These are phyloP conservation scores for Pollachius pollachius DNA, from an alignment of 2,113 vertebrate species.

Conservation along the genomic window DNA sequence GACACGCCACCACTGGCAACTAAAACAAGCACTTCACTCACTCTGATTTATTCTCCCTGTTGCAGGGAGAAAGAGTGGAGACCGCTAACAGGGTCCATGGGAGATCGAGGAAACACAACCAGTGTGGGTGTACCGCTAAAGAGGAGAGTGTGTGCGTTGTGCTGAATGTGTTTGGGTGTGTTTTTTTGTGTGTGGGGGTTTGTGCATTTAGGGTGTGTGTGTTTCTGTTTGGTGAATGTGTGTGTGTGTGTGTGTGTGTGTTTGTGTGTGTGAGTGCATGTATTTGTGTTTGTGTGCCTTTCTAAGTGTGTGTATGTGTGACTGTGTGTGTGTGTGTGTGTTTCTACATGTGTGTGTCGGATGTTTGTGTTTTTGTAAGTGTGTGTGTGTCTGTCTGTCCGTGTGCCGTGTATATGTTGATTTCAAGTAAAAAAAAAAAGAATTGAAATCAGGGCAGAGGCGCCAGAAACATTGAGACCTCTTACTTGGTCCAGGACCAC, in stretches of 20 bases:
- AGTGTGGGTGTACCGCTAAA: slow-evolving; percentile 9
- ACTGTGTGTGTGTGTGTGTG: no score
- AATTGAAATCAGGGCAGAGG: background rate
- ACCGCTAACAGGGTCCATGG: slow-evolving; percentile 60
- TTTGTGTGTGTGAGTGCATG: slow-evolving; percentile 13
- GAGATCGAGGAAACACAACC: slow-evolving; percentile 36
- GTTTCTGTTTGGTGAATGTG: background rate
- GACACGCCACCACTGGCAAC: slow-evolving; percentile 58
- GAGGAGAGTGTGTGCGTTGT: slow-evolving; percentile 13
- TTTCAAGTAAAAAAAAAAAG: slow-evolving; percentile 2
- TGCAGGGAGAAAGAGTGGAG: slow-evolving; percentile 45
- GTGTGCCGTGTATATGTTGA: slow-evolving; percentile 13
- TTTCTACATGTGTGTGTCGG: no score
- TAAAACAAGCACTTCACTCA: slow-evolving; percentile 68
- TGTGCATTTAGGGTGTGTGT: slow-evolving; percentile 21
- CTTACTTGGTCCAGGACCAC: slow-evolving; percentile 23
- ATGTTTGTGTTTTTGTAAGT: slow-evolving; percentile 8
- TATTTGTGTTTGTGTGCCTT: slow-evolving; percentile 15
- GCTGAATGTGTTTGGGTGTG: slow-evolving; percentile 12
- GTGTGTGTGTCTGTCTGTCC: slow-evolving; percentile 13
- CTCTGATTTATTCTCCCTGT: slow-evolving; percentile 61
- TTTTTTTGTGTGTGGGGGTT: background rate
- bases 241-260: no score
- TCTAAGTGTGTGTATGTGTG: background rate
- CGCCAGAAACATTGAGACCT: slow-evolving; percentile 25